These are phyloP conservation scores for Triplophysa tibetana DNA, from an alignment of 2,113 vertebrate genomes.

Conservation along the genomic window DNA sequence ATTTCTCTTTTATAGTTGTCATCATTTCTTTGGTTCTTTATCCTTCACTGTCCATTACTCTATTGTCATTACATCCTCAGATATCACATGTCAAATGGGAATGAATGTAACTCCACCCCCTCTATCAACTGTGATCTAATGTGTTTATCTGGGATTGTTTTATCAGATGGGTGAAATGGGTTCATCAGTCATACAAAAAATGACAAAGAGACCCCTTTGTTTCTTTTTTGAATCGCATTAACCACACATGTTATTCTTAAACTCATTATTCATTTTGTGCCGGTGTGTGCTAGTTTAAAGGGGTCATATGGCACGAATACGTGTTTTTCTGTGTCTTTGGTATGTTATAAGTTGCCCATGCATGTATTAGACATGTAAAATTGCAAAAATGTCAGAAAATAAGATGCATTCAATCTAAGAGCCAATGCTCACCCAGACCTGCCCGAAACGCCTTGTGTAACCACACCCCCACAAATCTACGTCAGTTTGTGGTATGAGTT, in stretches of 20 bases:
- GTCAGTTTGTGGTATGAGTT: too few species aligned
- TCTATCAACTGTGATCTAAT: too few species aligned
- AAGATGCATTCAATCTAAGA: too few species aligned
- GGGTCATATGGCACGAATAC: too few species aligned
- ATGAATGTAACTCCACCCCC: neutral
- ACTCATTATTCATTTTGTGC: constrained; percentile 30
- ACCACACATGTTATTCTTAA: constrained; percentile 45
- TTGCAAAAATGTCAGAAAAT: too few species aligned
- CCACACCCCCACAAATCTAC: too few species aligned
- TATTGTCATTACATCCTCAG: constrained; percentile 35
- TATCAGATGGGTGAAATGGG: neutral
- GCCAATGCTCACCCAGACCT: too few species aligned
- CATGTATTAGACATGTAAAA: too few species aligned
- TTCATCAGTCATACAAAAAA: neutral
- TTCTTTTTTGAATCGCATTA: neutral
- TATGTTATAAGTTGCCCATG: too few species aligned
- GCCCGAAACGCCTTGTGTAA: too few species aligned
- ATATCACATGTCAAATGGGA: neutral
- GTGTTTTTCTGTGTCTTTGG: too few species aligned
- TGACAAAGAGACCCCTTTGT: neutral
- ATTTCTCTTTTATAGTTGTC: constrained; percentile 35
- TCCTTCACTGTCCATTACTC: constrained; percentile 19
- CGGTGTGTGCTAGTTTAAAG: neutral
- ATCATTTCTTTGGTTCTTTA: neutral
- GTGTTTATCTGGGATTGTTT: neutral